These are phyloP conservation scores for Balaenoptera acutorostrata DNA, from an alignment of 2,113 vertebrate genomes.

Conservation along the genomic window DNA sequence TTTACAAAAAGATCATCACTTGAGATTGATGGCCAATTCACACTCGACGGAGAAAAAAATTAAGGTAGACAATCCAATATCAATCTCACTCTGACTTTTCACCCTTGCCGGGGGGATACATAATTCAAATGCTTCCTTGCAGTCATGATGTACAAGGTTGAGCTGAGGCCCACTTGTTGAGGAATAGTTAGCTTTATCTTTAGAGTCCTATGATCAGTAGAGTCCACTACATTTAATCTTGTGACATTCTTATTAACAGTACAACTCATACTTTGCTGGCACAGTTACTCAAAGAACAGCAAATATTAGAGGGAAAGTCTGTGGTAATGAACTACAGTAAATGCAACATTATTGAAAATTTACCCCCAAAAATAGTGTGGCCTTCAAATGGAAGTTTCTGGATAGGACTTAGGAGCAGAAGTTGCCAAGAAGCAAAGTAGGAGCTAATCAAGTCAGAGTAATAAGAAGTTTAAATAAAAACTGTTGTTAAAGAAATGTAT, in stretches of 20 bases:
- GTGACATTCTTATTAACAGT: constrained; percentile 59
- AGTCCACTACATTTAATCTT: constrained; percentile 56
- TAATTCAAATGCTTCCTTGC: constrained; percentile 71
- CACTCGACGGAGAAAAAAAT: constrained; percentile 57
- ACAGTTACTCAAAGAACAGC: neutral
- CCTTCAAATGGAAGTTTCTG: neutral
- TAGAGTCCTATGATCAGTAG: constrained; percentile 58
- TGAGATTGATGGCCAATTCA: constrained; percentile 58
- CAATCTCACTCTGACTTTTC: constrained; percentile 58
- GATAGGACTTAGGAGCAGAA: neutral
- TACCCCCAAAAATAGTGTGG: neutral
- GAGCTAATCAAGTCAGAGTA: neutral
- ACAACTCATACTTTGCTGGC: constrained; percentile 45
- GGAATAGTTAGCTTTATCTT: constrained; percentile 61
- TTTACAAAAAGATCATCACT: constrained; percentile 17
- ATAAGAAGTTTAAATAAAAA: constrained; percentile 53
- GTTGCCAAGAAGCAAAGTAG: neutral
- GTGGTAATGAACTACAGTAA: neutral
- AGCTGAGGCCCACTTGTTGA: constrained; percentile 64
- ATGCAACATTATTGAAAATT: neutral
- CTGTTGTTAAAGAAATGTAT: neutral
- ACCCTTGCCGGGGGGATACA: constrained; percentile 37
- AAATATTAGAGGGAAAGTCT: neutral
- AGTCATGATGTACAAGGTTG: constrained; percentile 49
- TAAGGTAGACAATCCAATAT: constrained; percentile 64